Base-by-base conservation (phyloP, 1,140 invertebrate species). In the Holotrichia oblita region DNA sequence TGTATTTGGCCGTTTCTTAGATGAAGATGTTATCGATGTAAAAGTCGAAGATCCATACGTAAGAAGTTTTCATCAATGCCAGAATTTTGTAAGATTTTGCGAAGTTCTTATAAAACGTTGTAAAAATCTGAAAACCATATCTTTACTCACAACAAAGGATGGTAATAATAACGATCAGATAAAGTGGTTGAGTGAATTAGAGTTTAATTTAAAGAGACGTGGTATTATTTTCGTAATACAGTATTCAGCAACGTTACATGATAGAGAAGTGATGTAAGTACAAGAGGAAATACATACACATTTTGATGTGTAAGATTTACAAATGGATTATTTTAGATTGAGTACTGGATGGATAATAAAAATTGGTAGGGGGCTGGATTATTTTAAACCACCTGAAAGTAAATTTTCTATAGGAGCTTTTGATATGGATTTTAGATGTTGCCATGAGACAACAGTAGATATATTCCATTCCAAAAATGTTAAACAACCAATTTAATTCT, bases 291-390 rank as follows among this genome's bases (percentile, higher is more conserved):
- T 3, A n/a, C n/a, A n/a, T 34, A 77, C 20, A 73, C 41, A 79
- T 14, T 42, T 17, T 59, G 1, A 40, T 74, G 20, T n/a, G 20
- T 17, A 27, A 12, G 0, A 14, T 69, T 24, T 69, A 69, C n/a
- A 27, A 34, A 27, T 2, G 6, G 22, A 74, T 78, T 59, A 77
- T 78, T 79, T 83, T 79, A 97, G 96, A 81, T 89, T 98, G 77
- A 94, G 94, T 86, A 97, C 93, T 85, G 97, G 96, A 0, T 98
- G 95, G 94, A 92, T 97, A 14, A 93, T 98, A 40, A 98, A 98
- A 91, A 97, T 98, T 81, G 97, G 97, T 14, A 89, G 97, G 83
- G 97, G 97, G 3, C 85, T 98, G 78, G 95, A 98, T 85, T 95
- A 95, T 84, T 98, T 94, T 85, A 97, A 96, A 88, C 87, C 93